These are phyloP conservation scores for Hemithea aestivaria DNA, from an alignment of 2,888 invertebrate species.

Conservation along the genomic window DNA sequence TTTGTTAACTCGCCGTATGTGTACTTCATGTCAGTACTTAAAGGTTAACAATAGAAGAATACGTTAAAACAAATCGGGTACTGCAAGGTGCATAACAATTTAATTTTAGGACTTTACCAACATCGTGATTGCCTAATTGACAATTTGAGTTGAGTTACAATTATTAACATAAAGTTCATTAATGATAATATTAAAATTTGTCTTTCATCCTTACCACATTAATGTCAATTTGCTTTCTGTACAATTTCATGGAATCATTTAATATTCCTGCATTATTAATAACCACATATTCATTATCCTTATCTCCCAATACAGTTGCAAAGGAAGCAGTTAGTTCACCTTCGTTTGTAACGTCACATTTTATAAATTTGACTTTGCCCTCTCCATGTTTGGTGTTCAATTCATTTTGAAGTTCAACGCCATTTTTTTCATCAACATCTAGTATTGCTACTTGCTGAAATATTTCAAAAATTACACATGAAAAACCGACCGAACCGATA, in stretches of 20 bases:
- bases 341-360: constrained; percentile 43
- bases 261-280: constrained; percentile 41
- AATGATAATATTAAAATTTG: not conserved
- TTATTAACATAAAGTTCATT: too few species aligned
- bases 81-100: too few species aligned
- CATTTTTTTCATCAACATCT: constrained; percentile 37
- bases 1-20: too few species aligned
- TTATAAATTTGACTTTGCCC: constrained; percentile 36
- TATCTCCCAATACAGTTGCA: constrained; percentile 25
- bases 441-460: constrained; percentile 39
- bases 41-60: too few species aligned
- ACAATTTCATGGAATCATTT: constrained; percentile 37
- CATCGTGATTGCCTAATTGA: too few species aligned
- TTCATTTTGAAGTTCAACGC: constrained; percentile 31
- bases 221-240: constrained; percentile 34
- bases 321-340: constrained; percentile 34
- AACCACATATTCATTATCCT: constrained; percentile 38
- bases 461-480: too few species aligned
- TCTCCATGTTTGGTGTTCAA: constrained; percentile 33
- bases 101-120: too few species aligned
- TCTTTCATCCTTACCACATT: constrained; percentile 35
- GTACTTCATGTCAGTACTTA: too few species aligned
- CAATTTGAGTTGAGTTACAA: not conserved
- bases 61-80: too few species aligned
- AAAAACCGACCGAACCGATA: too few species aligned